Evolutionary conservation across 2,797 vertebrate species (phyloP), one percentile per base, ranked within the genome.

Genomic region (Parambassis ranga): DNA sequence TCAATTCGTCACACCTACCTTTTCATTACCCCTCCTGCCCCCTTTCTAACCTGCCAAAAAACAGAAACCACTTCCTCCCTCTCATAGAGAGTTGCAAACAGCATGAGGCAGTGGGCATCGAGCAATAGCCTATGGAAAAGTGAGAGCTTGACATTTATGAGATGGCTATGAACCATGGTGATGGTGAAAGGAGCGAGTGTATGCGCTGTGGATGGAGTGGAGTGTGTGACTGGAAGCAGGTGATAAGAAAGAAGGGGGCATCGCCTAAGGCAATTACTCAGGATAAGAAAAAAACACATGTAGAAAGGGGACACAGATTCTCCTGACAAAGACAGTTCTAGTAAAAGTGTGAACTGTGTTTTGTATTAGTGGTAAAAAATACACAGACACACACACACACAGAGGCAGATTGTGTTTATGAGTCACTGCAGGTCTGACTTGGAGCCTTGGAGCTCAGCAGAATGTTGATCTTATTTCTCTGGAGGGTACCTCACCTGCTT

Each of bases 1-100:
- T 87, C 83, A 80, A 86, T 89, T 86, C 53, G 85, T 90, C 88
- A 87, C 84, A 85, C 77, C 78, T 51, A 86, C 79, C 76, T 84
- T 88, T 87, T 85, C 80, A 88, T 83, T 86, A 78, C 83, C 75
- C 67, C 73, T 74, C 70, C 36, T 37, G 36, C 66, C 61, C 61
- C 55, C 56, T 68, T 65, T 36, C 41, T 65, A 43, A 64, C 37
- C 37, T 59, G 43, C 44, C 60, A 79, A 74, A 73, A 77, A 75
- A 75, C 10, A 13, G 4, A 38, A 58, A 4, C 42, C 10, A 4
- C 57, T 48, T 39, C 31, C 47, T 50, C 20, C 33, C 16, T 18
- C 20, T 47, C 22, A 44, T 39, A 28, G 61, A 68, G 56, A 80
- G 55, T 73, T 67, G 43, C 60, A 81, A 74, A 71, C 77, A 71